A percentile compares a stretch with the other conserved stretches of the same genome.
Evolutionary conservation across 2,797 vertebrate species (phyloP).

Genomic region (Falco columbarius): DNA sequence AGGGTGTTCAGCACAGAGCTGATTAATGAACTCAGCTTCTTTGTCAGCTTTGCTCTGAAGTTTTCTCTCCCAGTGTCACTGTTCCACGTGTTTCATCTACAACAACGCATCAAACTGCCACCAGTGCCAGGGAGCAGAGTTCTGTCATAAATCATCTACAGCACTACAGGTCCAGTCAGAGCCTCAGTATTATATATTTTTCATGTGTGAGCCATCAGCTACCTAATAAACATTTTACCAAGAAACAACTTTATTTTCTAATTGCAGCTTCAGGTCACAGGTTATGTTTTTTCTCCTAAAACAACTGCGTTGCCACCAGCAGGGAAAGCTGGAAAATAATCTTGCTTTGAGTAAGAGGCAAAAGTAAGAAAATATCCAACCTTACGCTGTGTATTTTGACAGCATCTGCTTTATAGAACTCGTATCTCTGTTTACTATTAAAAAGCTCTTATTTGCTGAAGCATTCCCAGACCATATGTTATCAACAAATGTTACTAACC

Average conservation of each 20-base stretch:
- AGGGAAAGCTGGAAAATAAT: constrained; percentile 1
- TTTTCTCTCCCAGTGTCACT: not conserved
- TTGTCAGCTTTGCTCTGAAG: not conserved
- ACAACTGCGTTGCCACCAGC: not conserved
- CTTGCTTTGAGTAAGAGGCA: not conserved
- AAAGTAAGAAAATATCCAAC: constrained; percentile 43
- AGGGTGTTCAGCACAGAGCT: not conserved
- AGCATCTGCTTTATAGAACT: constrained; percentile 77
- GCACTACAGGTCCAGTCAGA: not conserved
- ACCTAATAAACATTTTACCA: constrained; percentile 23
- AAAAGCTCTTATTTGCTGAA: constrained; percentile 84
- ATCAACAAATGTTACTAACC: constrained; percentile 83
- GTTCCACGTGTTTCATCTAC: not conserved
- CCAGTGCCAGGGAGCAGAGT: not conserved
- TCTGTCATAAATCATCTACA: not conserved
- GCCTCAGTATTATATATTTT: not conserved
- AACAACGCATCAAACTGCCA: not conserved
- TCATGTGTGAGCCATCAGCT: not conserved
- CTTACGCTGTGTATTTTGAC: constrained; percentile 66
- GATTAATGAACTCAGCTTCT: not conserved
- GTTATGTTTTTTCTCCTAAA: not conserved
- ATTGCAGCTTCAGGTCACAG: constrained; percentile 30
- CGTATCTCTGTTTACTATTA: constrained; percentile 83
- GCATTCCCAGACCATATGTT: constrained; percentile 83
- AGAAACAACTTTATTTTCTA: constrained; percentile 43